These are phyloP conservation scores for Bradypodion ventrale DNA, from an alignment of 2,797 vertebrate species.

Conservation along the genomic window DNA sequence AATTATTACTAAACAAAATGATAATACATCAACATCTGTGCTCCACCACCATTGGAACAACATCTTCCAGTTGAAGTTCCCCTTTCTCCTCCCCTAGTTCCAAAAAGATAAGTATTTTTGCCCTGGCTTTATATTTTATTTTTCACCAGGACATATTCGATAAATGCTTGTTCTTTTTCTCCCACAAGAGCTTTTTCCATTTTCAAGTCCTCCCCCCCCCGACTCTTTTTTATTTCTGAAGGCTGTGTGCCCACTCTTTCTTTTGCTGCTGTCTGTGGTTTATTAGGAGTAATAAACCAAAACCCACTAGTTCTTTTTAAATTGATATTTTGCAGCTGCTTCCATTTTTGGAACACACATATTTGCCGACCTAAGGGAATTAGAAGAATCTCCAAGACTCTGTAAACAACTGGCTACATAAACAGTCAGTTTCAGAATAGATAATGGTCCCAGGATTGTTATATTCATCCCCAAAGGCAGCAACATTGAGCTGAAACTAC, in stretches of 20 bases:
- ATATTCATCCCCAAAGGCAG: background rate
- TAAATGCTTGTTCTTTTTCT: too few species aligned
- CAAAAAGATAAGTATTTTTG: too few species aligned
- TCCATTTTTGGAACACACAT: background rate
- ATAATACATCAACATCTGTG: too few species aligned
- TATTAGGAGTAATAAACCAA: background rate
- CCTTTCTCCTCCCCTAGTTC: too few species aligned
- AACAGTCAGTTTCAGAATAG: background rate
- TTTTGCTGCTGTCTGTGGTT: background rate
- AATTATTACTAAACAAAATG: too few species aligned
- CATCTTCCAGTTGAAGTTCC: too few species aligned
- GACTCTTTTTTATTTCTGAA: background rate
- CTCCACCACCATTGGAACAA: too few species aligned
- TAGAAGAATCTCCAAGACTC: background rate
- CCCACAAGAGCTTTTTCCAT: background rate
- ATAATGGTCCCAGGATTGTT: background rate
- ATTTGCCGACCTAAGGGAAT: background rate
- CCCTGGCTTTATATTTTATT: too few species aligned
- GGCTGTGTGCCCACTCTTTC: background rate
- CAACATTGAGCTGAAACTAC: fast-evolving
- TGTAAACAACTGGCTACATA: background rate
- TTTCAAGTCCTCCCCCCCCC: background rate
- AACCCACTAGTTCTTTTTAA: background rate
- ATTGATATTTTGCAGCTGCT: background rate
- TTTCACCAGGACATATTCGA: too few species aligned